Evolutionary conservation across 2,113 vertebrate genomes (phyloP).

Genomic region (Nothobranchius furzeri): DNA sequence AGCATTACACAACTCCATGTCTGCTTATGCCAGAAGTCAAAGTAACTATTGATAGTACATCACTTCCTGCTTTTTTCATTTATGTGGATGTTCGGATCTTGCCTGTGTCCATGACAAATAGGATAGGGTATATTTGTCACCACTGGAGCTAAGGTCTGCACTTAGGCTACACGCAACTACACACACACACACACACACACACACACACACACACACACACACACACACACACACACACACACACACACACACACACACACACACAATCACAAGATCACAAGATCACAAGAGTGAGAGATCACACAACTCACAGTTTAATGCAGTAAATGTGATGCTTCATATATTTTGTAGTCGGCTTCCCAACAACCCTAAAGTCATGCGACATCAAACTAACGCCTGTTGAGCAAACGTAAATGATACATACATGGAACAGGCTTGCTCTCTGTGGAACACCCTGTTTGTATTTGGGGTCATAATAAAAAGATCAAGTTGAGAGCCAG

Average conservation of each 20-base stretch:
- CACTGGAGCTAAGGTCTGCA: constrained; percentile 19
- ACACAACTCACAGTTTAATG: background rate
- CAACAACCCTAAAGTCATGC: constrained; percentile 8
- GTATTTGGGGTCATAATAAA: constrained; percentile 25
- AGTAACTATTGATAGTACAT: constrained; percentile 35
- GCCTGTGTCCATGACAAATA: constrained; percentile 44
- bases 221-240: too few relatives aligned
- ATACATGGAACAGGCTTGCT: constrained; percentile 8
- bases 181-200: background rate
- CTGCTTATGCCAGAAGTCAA: constrained; percentile 18
- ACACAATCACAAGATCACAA: too few relatives aligned
- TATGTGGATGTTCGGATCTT: constrained; percentile 38
- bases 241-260: background rate
- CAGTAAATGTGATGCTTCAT: background rate
- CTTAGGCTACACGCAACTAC: background rate
- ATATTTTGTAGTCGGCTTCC: constrained; percentile 6
- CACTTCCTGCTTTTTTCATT: constrained; percentile 23
- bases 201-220: too few relatives aligned
- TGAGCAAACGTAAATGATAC: background rate
- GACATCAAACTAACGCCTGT: constrained; percentile 12
- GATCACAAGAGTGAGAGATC: constrained; percentile 1
- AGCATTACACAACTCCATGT: constrained; percentile 32
- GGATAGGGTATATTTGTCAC: constrained; percentile 36
- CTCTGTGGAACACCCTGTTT: constrained; percentile 1
- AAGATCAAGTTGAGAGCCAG: constrained; percentile 54